Evolutionary conservation across 2,888 invertebrate species (phyloP).

Genomic region (Mactromeris polynyma): DNA sequence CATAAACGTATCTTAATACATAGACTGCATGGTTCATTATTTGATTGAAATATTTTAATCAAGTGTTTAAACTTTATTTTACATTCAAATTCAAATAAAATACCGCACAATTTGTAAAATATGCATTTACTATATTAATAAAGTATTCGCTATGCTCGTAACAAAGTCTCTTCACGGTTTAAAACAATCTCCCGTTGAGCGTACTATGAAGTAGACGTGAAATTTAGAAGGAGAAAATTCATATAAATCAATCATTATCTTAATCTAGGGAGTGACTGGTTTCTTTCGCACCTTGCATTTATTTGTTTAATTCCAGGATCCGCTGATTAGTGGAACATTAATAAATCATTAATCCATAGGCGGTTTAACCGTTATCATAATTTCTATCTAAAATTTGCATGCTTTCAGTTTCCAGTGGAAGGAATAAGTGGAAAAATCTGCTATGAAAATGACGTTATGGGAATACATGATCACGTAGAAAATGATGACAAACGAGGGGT

Average conservation of each 20-base stretch:
- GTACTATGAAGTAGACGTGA: background rate
- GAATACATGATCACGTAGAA: background rate
- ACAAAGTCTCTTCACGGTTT: too few relatives aligned
- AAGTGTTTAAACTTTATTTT: background rate
- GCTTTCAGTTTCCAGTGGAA: background rate
- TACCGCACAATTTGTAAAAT: background rate
- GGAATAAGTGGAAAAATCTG: background rate
- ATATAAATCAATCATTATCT: background rate
- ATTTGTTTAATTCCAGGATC: background rate
- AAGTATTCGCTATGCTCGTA: too few relatives aligned
- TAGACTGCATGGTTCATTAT: too few relatives aligned
- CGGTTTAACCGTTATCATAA: background rate
- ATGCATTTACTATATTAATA: background rate
- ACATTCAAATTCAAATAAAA: background rate
- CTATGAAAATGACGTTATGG: background rate
- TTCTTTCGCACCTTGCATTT: constrained; percentile 1
- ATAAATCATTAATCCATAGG: background rate
- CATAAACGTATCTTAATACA: too few relatives aligned
- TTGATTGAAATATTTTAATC: background rate
- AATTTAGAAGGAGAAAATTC: background rate
- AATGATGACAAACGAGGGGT: too few relatives aligned
- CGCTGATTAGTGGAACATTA: background rate
- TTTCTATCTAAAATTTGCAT: background rate
- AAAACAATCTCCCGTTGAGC: too few relatives aligned
- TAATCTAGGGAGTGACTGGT: background rate